Percentiles rank a stretch among this genome's conserved stretches.
These are phyloP conservation scores for Channallabes apus DNA, from an alignment of 2,797 vertebrate genomes.

Conservation along the genomic window DNA sequence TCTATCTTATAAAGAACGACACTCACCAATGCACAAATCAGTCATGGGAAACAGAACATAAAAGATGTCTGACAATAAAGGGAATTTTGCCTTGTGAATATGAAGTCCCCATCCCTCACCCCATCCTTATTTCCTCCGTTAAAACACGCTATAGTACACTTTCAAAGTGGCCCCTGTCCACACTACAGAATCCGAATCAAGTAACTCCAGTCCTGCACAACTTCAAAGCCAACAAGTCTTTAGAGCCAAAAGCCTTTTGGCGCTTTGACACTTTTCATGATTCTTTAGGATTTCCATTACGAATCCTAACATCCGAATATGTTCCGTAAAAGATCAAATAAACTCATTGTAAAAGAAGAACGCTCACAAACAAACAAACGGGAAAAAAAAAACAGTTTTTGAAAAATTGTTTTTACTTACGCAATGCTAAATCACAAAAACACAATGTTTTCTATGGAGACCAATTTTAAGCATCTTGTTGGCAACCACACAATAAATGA, in stretches of 20 bases:
- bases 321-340: constrained; percentile 82
- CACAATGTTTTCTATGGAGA: too few relatives aligned
- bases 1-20: constrained; percentile 80
- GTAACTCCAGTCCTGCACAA: constrained; percentile 85
- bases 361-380: too few relatives aligned
- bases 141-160: constrained; percentile 78
- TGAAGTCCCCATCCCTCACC: constrained; percentile 81
- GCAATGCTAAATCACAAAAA: not conserved
- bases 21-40: constrained; percentile 88
- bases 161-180: constrained; percentile 83
- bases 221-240: constrained; percentile 89
- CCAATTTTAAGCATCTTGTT: not conserved
- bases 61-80: constrained; percentile 91
- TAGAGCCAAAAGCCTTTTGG: constrained; percentile 82
- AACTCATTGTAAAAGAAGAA: constrained; percentile 81
- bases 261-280: constrained; percentile 90
- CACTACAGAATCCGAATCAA: constrained; percentile 88
- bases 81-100: constrained; percentile 87
- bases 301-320: constrained; percentile 85
- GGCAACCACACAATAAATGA: not conserved
- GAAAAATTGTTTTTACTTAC: not conserved
- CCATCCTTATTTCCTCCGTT: constrained; percentile 87
- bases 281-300: constrained; percentile 93
- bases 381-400: not conserved
- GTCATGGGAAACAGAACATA: constrained; percentile 94